Evolutionary conservation across 2,797 vertebrate genomes (phyloP).

Genomic region (Cichlasoma orientale): DNA sequence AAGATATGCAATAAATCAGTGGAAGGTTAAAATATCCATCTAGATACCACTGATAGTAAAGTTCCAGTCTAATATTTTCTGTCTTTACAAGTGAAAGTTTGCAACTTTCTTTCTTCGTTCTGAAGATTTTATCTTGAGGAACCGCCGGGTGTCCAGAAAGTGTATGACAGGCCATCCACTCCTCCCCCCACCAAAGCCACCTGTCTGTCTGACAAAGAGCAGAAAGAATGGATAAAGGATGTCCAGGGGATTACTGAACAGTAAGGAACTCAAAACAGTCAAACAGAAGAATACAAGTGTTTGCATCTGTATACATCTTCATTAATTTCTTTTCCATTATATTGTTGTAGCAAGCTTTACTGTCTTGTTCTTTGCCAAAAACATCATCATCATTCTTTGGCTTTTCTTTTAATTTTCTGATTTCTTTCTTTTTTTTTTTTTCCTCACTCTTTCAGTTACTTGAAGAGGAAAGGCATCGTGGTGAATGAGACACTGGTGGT

Average conservation of each 20-base stretch:
- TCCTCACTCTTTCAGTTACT: constrained; percentile 77
- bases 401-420: not conserved
- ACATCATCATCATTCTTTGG: not conserved
- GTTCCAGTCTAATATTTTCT: not conserved
- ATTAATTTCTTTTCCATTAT: not conserved
- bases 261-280: constrained; percentile 78
- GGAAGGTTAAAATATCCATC: too few relatives aligned
- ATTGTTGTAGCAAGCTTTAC: not conserved
- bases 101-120: not conserved
- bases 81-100: not conserved
- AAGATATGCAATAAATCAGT: not conserved
- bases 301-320: not conserved
- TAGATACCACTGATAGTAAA: not conserved
- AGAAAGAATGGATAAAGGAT: constrained; percentile 92
- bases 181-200: constrained; percentile 87
- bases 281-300: not conserved
- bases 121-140: constrained; percentile 91
- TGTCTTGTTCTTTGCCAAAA: not conserved
- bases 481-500: constrained; percentile 88
- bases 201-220: constrained; percentile 88
- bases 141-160: constrained; percentile 84
- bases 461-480: constrained; percentile 92
- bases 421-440: not conserved
- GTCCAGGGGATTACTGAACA: constrained; percentile 91
- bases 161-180: constrained; percentile 81